phyloP scores from a whole-genome alignment of 2,113 vertebrate species.

The Oncorhynchus masou region DNA sequence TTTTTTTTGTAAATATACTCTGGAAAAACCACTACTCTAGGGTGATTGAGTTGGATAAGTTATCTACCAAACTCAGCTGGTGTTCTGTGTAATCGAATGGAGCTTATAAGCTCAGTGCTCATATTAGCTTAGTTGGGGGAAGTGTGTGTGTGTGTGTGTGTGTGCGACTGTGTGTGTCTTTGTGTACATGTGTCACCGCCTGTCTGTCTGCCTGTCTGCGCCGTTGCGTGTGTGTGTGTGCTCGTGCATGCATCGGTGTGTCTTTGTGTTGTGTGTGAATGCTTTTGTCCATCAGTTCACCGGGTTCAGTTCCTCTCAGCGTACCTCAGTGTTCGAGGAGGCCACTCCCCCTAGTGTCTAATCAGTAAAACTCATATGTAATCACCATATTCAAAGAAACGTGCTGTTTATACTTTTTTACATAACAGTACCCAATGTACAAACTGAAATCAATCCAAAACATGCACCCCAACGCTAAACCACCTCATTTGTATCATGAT shows the following conservation, averaged over 20 bases:
- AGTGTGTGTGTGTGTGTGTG: conserved; percentile 39
- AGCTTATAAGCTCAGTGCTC: conserved; percentile 57
- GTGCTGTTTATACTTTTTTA: conserved; percentile 31
- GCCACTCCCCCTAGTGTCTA: conserved; percentile 68
- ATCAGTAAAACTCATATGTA: conserved; percentile 66
- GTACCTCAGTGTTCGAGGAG: background rate
- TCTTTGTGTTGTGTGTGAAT: background rate
- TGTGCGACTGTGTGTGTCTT: conserved; percentile 17
- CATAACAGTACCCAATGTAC: background rate
- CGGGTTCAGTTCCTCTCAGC: background rate
- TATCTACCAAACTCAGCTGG: conserved; percentile 65
- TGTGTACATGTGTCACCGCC: background rate
- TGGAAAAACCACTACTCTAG: conserved; percentile 18
- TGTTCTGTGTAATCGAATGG: conserved; percentile 54
- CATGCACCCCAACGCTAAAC: background rate
- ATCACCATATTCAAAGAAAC: conserved; percentile 12
- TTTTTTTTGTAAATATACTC: conserved; percentile 26
- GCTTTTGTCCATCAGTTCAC: background rate
- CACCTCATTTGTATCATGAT: background rate
- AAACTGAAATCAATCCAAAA: background rate
- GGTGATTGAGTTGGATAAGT: conserved; percentile 54
- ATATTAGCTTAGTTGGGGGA: conserved; percentile 59
- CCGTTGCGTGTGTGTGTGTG: background rate
- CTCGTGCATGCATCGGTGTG: conserved; percentile 42
- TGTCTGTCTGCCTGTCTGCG: background rate